Conservation (phyloP, 2,888 invertebrate species). For the Druceiella hillmani region DNA sequence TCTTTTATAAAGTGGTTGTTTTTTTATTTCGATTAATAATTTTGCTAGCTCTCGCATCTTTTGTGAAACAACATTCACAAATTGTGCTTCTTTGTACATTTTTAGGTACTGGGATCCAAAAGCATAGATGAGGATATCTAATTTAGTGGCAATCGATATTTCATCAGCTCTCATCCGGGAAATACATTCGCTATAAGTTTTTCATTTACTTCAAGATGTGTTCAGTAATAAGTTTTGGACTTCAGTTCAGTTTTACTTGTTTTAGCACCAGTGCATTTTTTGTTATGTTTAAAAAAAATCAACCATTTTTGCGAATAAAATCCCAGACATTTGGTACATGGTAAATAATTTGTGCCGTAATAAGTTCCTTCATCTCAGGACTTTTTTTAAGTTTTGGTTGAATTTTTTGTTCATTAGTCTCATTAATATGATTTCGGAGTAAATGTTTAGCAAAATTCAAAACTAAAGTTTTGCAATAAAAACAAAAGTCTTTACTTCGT, state of each 20-base stretch:
- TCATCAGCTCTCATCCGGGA: conserved; percentile 25
- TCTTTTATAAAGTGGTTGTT: no score
- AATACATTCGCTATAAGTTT: conserved; percentile 26
- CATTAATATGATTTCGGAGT: no score
- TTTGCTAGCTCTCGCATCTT: no score
- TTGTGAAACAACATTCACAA: no score
- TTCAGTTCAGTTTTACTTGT: conserved; percentile 21
- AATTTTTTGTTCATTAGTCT: no score
- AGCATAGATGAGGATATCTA: conserved; percentile 17
- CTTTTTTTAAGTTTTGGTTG: no score
- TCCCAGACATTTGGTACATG: conserved; percentile 23
- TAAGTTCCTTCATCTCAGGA: conserved; percentile 15
- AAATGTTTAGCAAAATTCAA: no score
- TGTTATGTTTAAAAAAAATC: conserved; percentile 24
- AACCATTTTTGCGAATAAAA: conserved; percentile 23
- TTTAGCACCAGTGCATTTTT: conserved; percentile 16
- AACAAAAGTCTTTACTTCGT: conserved; percentile 17
- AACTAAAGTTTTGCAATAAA: conserved; percentile 25
- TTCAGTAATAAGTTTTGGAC: conserved; percentile 27
- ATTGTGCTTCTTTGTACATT: no score
- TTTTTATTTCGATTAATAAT: no score
- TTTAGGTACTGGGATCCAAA: conserved; percentile 2
- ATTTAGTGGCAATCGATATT: conserved; percentile 25
- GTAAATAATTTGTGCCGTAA: conserved; percentile 22
- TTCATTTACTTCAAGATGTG: conserved; percentile 26